phyloP scores from a whole-genome alignment of 2,888 invertebrate genomes.

The Cacoxenus indagator region DNA sequence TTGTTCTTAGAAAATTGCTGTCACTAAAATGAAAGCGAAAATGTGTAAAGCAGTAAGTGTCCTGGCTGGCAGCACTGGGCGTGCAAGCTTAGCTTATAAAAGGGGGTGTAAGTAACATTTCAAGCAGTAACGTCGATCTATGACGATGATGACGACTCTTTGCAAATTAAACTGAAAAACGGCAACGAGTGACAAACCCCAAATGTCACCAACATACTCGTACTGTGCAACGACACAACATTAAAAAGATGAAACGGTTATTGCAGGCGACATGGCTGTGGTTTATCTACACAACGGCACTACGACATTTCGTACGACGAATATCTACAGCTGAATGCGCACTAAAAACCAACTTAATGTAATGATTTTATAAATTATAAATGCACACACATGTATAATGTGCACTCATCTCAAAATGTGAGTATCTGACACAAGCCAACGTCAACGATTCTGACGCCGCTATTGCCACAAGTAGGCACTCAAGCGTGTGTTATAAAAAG shows the following conservation, averaged over 20 bases:
- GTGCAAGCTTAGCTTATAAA: too few species aligned
- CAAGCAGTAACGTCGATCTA: background rate
- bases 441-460: background rate
- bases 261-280: constrained; percentile 59
- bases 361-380: constrained; percentile 67
- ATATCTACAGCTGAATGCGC: constrained; percentile 10
- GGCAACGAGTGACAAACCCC: background rate
- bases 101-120: too few species aligned
- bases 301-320: background rate
- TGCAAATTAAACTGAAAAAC: constrained; percentile 53
- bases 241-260: constrained; percentile 57
- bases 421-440: background rate
- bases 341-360: constrained; percentile 52
- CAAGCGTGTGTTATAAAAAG: background rate
- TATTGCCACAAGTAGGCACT: background rate
- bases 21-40: constrained; percentile 15
- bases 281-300: constrained; percentile 41
- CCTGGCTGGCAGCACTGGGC: background rate
- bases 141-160: constrained; percentile 37
- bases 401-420: constrained; percentile 32
- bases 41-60: background rate
- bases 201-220: background rate
- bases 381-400: constrained; percentile 51
- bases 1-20: background rate
- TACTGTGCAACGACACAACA: constrained; percentile 31